phyloP scores from a whole-genome alignment of 2,797 vertebrate species.

The Gallirallus australis region DNA sequence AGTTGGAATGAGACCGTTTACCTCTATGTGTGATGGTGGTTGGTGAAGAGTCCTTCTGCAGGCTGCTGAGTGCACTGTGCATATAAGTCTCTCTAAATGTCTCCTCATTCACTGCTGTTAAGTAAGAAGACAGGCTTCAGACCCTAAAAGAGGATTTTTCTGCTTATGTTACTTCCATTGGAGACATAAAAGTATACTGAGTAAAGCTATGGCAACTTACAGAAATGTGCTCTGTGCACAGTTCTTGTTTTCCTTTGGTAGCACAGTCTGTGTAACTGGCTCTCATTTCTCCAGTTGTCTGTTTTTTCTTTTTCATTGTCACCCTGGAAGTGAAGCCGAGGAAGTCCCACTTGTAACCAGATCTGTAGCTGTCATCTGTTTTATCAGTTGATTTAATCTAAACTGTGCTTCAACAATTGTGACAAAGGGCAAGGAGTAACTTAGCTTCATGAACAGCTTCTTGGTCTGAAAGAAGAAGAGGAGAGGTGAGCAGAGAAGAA shows the following conservation, averaged over 20 bases:
- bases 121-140: not conserved
- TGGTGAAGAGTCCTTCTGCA: not conserved
- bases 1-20: not conserved
- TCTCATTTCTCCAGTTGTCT: not conserved
- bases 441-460: not conserved
- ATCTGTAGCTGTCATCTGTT: not conserved
- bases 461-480: not conserved
- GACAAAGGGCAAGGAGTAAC: not conserved
- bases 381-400: not conserved
- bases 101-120: not conserved
- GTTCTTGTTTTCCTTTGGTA: not conserved
- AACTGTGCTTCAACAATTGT: not conserved
- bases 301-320: not conserved
- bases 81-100: not conserved
- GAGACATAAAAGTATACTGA: not conserved
- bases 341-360: not conserved
- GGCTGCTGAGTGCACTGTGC: not conserved
- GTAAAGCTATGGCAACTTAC: not conserved
- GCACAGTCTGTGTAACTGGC: not conserved
- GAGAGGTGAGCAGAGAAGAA: not conserved
- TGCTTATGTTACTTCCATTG: not conserved
- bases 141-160: not conserved
- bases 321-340: not conserved
- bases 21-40: not conserved
- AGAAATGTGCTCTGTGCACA: accelerated